Evolutionary conservation across 2,113 vertebrate species (phyloP).

Genomic region (Calidris pugnax): DNA sequence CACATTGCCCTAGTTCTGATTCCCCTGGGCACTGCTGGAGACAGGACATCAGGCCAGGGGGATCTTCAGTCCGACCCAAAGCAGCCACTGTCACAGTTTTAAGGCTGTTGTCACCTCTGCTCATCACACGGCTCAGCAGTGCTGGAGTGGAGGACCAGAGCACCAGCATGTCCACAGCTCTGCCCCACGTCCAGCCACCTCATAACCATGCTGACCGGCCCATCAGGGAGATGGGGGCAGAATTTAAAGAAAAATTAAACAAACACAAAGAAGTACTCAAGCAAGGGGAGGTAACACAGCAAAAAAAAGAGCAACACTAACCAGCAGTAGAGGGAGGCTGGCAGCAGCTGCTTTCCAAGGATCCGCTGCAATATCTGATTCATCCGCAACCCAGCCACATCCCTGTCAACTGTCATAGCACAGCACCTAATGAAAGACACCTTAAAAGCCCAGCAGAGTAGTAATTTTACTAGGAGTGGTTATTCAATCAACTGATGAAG

Average conservation of each 20-base stretch:
- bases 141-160: neutral
- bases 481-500: neutral
- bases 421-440: neutral
- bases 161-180: neutral
- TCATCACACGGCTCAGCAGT: neutral
- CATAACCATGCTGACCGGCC: fast-evolving
- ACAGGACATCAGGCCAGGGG: neutral
- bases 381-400: neutral
- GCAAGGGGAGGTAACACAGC: neutral
- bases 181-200: neutral
- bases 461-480: neutral
- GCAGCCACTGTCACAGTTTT: neutral
- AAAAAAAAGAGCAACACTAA: neutral
- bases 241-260: neutral
- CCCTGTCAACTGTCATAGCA: neutral
- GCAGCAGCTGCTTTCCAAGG: neutral
- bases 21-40: neutral
- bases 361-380: neutral
- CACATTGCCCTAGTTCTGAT: neutral
- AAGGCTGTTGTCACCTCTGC: neutral
- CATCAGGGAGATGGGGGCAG: neutral
- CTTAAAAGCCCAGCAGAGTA: neutral
- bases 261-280: neutral
- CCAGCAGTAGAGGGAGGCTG: neutral
- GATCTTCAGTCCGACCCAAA: neutral